These are phyloP conservation scores for Harpagoxenus sublaevis DNA, from an alignment of 2,888 invertebrate species.

Conservation along the genomic window DNA sequence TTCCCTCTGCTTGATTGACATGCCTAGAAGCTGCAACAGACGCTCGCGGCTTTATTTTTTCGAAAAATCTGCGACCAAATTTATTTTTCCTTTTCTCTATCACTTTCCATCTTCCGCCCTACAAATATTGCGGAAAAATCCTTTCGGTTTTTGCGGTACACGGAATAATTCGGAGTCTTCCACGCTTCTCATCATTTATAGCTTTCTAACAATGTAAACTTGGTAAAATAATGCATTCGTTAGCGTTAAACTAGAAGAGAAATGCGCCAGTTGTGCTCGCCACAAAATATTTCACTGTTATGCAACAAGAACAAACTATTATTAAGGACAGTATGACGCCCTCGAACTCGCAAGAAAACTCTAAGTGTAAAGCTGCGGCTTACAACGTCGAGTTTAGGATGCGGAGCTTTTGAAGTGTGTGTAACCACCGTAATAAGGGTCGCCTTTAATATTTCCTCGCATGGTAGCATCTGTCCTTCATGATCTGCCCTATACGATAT, in stretches of 20 bases:
- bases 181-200: not conserved
- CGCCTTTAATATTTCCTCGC: slow-evolving; percentile 6
- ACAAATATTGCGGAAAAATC: slow-evolving; percentile 12
- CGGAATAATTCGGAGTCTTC: not conserved
- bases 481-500: not conserved
- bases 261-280: not conserved
- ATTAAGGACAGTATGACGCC: slow-evolving; percentile 35
- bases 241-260: not conserved
- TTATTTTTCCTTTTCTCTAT: slow-evolving; percentile 32
- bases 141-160: not conserved
- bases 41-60: slow-evolving; percentile 59
- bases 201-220: not conserved
- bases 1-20: slow-evolving; percentile 77
- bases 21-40: slow-evolving; percentile 63
- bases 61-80: slow-evolving; percentile 47
- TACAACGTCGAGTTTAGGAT: not conserved
- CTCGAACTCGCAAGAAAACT: slow-evolving; percentile 32
- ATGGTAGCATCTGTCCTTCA: not conserved
- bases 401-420: not conserved
- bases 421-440: slow-evolving; percentile 21
- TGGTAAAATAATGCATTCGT: not conserved
- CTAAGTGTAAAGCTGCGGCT: slow-evolving; percentile 3
- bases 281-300: slow-evolving; percentile 29
- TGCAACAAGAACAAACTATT: slow-evolving; percentile 47
- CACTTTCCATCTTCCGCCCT: slow-evolving; percentile 4